phyloP scores from a whole-genome alignment of 30 jellyfish, hydroid and myxozoan species.

The Aurelia aurita region DNA sequence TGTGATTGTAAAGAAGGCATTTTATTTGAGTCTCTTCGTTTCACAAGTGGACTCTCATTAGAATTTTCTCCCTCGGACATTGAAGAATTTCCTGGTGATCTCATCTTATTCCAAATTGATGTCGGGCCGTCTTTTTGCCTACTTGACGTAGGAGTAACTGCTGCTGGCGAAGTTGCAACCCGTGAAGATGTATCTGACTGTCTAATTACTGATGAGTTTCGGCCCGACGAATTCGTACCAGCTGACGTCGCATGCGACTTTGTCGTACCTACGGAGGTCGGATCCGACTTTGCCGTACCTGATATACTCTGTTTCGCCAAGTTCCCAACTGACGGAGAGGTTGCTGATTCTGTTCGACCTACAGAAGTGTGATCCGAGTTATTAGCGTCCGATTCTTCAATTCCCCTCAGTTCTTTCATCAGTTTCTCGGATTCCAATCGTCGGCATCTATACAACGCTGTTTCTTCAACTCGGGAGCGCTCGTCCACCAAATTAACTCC shows the following conservation, averaged over 20 bases:
- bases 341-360: no score
- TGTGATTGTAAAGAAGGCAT: no score
- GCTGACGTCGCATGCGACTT: neutral
- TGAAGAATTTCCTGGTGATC: no score
- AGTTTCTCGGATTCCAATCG: conserved; percentile 3
- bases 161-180: neutral
- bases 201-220: neutral
- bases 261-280: neutral
- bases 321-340: no score
- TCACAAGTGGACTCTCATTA: no score
- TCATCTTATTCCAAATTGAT: no score
- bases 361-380: no score
- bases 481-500: conserved; percentile 46
- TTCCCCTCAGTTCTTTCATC: conserved; percentile 5
- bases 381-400: neutral
- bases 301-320: neutral
- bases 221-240: neutral
- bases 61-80: no score
- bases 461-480: conserved; percentile 2
- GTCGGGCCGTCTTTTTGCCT: no score
- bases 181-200: neutral
- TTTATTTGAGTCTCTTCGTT: no score
- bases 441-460: neutral
- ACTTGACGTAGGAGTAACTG: no score
- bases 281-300: neutral